These are phyloP conservation scores for Diceros bicornis DNA, from an alignment of 2,797 vertebrate species.

Conservation along the genomic window DNA sequence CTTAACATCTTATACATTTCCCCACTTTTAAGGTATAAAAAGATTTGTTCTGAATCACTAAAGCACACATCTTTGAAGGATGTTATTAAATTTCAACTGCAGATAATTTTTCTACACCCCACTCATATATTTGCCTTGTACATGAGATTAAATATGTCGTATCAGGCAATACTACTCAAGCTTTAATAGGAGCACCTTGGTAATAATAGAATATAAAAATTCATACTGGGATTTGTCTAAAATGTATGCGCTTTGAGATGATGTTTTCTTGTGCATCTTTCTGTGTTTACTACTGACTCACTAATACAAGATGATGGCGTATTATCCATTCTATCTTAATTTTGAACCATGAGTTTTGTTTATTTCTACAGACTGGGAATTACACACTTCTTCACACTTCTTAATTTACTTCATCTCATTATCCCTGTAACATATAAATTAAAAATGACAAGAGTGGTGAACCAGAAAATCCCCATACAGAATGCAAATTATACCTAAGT, in stretches of 20 bases:
- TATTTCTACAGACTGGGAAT: not conserved
- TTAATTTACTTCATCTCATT: not conserved
- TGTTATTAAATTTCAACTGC: not conserved
- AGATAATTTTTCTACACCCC: no score
- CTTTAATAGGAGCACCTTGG: rapidly evolving
- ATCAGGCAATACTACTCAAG: no score
- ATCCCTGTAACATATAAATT: not conserved
- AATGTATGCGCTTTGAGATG: not conserved
- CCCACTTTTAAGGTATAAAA: no score
- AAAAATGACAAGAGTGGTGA: not conserved
- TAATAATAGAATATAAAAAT: no score
- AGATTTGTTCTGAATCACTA: not conserved
- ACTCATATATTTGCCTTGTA: not conserved
- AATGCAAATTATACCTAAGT: not conserved
- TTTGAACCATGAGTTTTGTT: not conserved
- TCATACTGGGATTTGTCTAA: no score
- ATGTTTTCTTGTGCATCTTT: not conserved
- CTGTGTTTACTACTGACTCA: rapidly evolving
- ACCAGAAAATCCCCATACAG: not conserved
- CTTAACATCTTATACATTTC: not conserved
- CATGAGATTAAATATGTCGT: not conserved
- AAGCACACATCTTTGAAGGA: not conserved
- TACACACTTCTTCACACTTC: no score
- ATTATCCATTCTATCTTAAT: rapidly evolving
- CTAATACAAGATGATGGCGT: rapidly evolving